Conservation (phyloP, 2,113 vertebrate species). For the Hylia prasina region DNA sequence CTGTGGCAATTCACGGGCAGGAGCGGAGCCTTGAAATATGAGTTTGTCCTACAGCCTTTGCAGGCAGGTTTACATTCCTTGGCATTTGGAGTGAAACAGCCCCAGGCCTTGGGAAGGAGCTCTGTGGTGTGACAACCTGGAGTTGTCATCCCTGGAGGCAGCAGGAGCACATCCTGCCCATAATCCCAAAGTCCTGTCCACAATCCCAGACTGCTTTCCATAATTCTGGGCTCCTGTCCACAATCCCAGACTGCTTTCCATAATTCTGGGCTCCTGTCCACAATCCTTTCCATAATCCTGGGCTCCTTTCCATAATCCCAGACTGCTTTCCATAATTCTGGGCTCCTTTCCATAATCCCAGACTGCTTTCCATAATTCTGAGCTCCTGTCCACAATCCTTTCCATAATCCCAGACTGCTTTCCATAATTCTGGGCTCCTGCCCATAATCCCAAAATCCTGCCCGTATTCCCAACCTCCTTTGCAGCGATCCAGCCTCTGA, state of each 20-base stretch:
- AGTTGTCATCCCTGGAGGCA: background rate
- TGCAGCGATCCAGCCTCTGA: background rate
- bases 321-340: accelerated
- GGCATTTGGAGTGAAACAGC: background rate
- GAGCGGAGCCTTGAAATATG: background rate
- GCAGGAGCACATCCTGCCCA: background rate
- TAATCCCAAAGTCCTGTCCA: accelerated
- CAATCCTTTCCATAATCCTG: accelerated
- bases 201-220: accelerated
- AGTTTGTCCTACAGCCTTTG: background rate
- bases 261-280: accelerated
- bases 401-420: background rate
- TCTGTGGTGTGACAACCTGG: background rate
- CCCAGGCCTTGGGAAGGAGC: background rate
- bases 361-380: accelerated
- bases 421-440: background rate
- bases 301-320: accelerated
- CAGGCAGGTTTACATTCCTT: background rate
- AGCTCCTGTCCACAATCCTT: accelerated
- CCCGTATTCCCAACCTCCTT: background rate
- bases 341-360: accelerated
- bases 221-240: accelerated
- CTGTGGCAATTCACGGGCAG: background rate
- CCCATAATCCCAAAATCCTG: accelerated
- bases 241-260: accelerated